Base-by-base conservation (phyloP, 2,797 vertebrate genomes). In the Crocidura indochinensis region DNA sequence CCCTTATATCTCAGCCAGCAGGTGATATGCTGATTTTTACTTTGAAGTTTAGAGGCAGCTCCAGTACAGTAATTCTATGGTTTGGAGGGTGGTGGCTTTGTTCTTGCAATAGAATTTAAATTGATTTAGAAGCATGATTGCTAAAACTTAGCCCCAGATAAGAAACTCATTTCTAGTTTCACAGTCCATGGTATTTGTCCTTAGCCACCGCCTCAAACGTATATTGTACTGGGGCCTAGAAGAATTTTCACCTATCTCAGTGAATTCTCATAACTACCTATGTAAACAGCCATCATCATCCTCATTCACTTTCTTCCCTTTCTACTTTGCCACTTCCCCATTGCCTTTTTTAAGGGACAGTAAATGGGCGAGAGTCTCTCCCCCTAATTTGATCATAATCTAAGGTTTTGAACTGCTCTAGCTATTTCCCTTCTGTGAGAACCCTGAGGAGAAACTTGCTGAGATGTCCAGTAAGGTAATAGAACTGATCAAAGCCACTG, bases 1-100 rank as follows among this genome's bases (percentile, higher is more conserved):
- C 11, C 15, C 14, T 24, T 77, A 56, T 74, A 69, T 24, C 87
- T 77, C n/a, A 51, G 72, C 9, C 15, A 46, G n/a, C 24, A 27
- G 56, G 27, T 29, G 15, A 20, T 79, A 38, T 78, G 91, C 51
- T 47, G 38, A 73, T 20, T 73, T 22, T 49, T 62, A 17, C 24
- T 64, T 27, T 27, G 77, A 76, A 68, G 7, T 78, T 89, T 77
- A 74, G 62, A 95, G 31, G 69, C 14, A 69, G 49, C 49, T 8
- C 10, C 56, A 19, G 17, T 20, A 20, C 56, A 60, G 6, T 60
- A 60, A 19, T 20, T 2, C 56, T 8, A 60, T 17, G 56, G 56
- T 60, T 20, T 60, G 56, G 56, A 10, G 17, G 38, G 38, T 22
- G 7, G 10, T 56, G 7, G 53, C 6, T 51, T 74, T 4, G 31